These are phyloP conservation scores for Macrostomum lignano DNA, from an alignment of 1,140 invertebrate genomes.

Conservation along the genomic window DNA sequence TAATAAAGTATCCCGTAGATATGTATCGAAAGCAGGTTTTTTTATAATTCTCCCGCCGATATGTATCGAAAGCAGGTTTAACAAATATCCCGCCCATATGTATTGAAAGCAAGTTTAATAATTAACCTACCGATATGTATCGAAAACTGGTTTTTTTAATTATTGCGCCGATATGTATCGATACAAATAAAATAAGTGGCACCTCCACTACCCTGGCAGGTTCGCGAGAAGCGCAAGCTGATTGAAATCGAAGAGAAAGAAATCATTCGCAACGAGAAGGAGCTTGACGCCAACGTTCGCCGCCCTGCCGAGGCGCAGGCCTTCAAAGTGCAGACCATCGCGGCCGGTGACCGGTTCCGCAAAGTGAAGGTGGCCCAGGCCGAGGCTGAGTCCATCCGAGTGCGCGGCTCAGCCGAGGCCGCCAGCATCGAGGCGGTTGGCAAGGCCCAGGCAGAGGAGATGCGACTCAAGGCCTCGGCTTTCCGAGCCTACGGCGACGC, in stretches of 20 bases:
- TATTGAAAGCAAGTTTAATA: too few species aligned
- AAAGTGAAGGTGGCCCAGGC: slow-evolving; percentile 61
- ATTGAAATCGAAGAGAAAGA: slow-evolving; percentile 82
- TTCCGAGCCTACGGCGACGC: slow-evolving; percentile 84
- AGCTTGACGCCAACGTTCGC: slow-evolving; percentile 59
- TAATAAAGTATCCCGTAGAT: too few species aligned
- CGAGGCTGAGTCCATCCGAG: slow-evolving; percentile 60
- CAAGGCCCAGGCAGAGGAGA: slow-evolving; percentile 66
- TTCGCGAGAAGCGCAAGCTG: slow-evolving; percentile 64
- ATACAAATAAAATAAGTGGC: too few species aligned
- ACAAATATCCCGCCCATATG: too few species aligned
- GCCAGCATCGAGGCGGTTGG: slow-evolving; percentile 55
- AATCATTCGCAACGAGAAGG: slow-evolving; percentile 61
- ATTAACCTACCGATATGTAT: too few species aligned
- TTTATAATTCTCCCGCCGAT: too few species aligned
- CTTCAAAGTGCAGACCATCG: slow-evolving; percentile 57
- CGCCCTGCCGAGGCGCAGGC: slow-evolving; percentile 72
- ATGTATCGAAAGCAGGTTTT: too few species aligned
- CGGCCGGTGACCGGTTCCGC: slow-evolving; percentile 60
- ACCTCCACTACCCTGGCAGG: too few species aligned
- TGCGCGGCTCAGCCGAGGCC: slow-evolving; percentile 63
- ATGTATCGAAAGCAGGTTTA: too few species aligned
- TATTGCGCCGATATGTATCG: too few species aligned
- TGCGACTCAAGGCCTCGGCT: slow-evolving; percentile 65
- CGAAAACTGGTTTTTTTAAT: too few species aligned